Evolutionary conservation across 37 sponge, comb jelly and placozoan species (phyloP).

Genomic region (Crambe crambe): DNA sequence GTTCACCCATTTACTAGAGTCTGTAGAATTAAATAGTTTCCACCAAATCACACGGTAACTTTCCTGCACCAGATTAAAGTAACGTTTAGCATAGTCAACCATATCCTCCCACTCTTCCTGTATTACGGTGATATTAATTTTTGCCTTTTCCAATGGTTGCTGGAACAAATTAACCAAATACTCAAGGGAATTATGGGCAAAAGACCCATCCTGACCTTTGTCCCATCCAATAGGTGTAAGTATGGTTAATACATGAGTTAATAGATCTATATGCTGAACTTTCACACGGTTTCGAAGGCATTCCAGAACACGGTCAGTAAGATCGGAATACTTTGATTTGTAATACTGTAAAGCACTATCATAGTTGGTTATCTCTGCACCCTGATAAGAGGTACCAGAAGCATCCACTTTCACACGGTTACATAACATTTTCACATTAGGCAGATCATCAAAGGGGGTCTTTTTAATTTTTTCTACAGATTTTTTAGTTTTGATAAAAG

Average conservation of each 20-base stretch:
- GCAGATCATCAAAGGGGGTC: conserved; percentile 38
- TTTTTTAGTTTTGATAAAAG: no score
- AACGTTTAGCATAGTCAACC: conserved; percentile 62
- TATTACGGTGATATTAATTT: conserved; percentile 23
- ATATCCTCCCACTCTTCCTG: conserved; percentile 77
- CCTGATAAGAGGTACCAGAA: neutral
- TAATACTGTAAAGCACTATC: neutral
- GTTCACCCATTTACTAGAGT: conserved; percentile 49
- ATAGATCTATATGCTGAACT: conserved; percentile 27
- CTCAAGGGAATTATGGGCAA: conserved; percentile 48
- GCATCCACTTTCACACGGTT: conserved; percentile 35
- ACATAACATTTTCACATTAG: conserved; percentile 63
- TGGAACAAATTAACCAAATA: conserved; percentile 18
- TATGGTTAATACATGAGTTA: conserved; percentile 47
- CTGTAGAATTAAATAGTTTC: conserved; percentile 66
- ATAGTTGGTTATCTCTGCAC: neutral
- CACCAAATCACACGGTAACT: conserved; percentile 53
- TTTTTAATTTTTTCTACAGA: conserved; percentile 38
- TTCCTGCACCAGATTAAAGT: conserved; percentile 55
- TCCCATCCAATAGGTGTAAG: conserved; percentile 80
- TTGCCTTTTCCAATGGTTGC: conserved; percentile 51
- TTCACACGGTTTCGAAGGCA: conserved; percentile 36
- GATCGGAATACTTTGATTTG: neutral
- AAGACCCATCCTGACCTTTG: conserved; percentile 17
- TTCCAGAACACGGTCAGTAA: neutral